Evolutionary conservation across 1,140 invertebrate genomes (phyloP).

Genomic region (Drosophila ercepeae): DNA sequence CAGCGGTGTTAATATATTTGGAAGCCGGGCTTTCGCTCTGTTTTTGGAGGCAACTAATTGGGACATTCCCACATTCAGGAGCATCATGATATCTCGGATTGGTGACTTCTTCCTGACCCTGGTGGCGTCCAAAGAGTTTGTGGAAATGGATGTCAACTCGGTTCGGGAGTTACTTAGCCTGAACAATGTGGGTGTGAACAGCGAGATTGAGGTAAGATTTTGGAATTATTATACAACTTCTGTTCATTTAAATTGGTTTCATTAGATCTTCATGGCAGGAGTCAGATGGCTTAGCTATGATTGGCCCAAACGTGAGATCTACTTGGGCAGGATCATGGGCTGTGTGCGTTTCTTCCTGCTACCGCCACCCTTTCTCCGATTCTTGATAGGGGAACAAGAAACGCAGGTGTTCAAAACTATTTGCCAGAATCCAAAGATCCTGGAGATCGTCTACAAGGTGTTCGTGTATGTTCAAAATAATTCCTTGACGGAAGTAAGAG

Average conservation of each 20-base stretch:
- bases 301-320: conserved; percentile 85
- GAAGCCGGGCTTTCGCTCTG: conserved; percentile 89
- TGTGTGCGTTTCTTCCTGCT: conserved; percentile 90
- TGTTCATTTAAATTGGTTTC: not conserved
- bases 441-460: conserved; percentile 90
- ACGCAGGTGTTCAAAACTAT: conserved; percentile 83
- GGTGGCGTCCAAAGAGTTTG: conserved; percentile 84
- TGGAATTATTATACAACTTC: not conserved
- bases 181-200: conserved; percentile 88
- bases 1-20: conserved; percentile 86
- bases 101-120: not conserved
- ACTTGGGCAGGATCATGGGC: conserved; percentile 85
- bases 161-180: conserved; percentile 87
- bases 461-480: conserved; percentile 86
- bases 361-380: conserved; percentile 89
- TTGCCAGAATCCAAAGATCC: conserved; percentile 86
- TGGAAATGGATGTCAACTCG: conserved; percentile 87
- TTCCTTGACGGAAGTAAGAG: not conserved
- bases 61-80: conserved; percentile 21
- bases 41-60: conserved; percentile 86
- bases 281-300: conserved; percentile 89
- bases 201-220: conserved; percentile 85
- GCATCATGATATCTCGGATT: conserved; percentile 88
- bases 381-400: conserved; percentile 88
- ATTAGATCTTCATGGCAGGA: conserved; percentile 89